Conservation (phyloP, 2,113 vertebrate species). For the Ptyas mucosa region DNA sequence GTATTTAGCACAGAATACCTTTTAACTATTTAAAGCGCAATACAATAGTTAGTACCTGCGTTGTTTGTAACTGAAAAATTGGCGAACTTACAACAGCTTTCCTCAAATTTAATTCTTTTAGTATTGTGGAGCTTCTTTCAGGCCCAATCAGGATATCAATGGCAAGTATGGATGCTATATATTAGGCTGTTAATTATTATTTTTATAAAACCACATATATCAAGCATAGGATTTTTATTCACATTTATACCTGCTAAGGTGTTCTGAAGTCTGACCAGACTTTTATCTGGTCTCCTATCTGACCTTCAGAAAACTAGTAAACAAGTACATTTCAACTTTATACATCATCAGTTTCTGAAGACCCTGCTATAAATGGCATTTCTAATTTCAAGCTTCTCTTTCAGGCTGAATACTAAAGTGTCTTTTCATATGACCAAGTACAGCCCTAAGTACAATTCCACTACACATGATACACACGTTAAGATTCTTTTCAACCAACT, state of each 20-base stretch:
- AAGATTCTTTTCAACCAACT: constrained; percentile 47
- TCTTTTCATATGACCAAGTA: not conserved
- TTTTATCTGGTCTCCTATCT: not conserved
- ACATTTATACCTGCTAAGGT: not conserved
- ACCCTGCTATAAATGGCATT: not conserved
- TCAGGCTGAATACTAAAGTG: not conserved
- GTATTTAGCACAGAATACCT: not conserved
- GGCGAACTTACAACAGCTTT: not conserved
- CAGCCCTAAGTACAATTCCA: not conserved
- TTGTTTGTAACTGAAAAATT: not conserved
- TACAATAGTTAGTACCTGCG: not conserved
- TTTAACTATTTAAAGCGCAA: not conserved
- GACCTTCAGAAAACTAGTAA: not conserved
- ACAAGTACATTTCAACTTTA: not conserved
- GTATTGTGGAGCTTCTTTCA: not conserved
- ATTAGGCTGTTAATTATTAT: not conserved
- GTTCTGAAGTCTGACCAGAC: not conserved
- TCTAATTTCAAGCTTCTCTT: not conserved
- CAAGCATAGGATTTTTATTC: not conserved
- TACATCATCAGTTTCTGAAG: not conserved
- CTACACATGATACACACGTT: rapidly evolving
- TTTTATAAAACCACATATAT: not conserved
- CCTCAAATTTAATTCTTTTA: not conserved
- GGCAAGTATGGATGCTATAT: not conserved
- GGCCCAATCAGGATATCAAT: not conserved